Evolutionary conservation across 2,113 vertebrate species (phyloP).

Genomic region (Marcusenius ussheri): DNA sequence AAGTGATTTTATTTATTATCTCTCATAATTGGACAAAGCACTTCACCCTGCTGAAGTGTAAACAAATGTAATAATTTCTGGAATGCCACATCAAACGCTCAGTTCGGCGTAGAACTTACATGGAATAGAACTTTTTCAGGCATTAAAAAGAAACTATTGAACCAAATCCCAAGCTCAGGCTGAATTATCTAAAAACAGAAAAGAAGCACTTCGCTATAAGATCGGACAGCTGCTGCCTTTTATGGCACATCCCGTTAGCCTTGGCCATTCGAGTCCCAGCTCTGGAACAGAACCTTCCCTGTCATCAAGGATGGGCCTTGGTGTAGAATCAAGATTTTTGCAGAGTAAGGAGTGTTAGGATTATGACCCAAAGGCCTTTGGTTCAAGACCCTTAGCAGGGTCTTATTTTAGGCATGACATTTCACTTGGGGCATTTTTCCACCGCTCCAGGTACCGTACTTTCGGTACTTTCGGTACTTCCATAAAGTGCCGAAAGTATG

Average conservation of each 20-base stretch:
- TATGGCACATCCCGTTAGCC: not conserved
- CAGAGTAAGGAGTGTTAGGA: not conserved
- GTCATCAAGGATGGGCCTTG: not conserved
- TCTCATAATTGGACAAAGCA: constrained; percentile 13
- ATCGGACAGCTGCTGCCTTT: not conserved
- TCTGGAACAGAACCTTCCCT: not conserved
- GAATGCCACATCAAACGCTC: not conserved
- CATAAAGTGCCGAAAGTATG: no score
- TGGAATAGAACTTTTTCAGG: not conserved
- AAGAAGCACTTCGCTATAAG: not conserved
- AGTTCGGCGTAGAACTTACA: not conserved
- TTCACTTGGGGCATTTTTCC: not conserved
- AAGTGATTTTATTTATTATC: constrained; percentile 7
- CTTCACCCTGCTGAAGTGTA: not conserved
- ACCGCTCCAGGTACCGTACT: no score
- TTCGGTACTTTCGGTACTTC: no score
- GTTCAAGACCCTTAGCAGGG: not conserved
- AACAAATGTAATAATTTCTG: not conserved
- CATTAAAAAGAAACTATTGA: not conserved
- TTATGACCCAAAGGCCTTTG: not conserved
- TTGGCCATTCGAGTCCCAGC: not conserved
- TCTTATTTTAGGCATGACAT: not conserved
- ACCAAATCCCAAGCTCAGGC: not conserved
- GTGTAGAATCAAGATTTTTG: not conserved
- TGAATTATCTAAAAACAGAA: not conserved